Evolutionary conservation across 2,888 invertebrate genomes (phyloP).

Genomic region (Phragmatobia fuliginosa): DNA sequence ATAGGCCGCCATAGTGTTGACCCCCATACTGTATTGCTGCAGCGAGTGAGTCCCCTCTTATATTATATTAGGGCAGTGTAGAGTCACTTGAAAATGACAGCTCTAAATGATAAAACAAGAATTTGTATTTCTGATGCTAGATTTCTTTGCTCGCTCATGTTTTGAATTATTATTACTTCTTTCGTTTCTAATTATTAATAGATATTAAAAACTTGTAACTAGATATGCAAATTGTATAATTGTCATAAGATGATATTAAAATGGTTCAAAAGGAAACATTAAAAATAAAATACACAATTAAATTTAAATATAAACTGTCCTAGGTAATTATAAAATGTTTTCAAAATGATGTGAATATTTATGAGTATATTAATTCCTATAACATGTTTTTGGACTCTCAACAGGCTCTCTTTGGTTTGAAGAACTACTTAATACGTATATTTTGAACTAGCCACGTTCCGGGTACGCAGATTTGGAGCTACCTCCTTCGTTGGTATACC

Average conservation of each 20-base stretch:
- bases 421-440: too few species aligned
- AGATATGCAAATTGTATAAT: background rate
- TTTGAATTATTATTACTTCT: background rate
- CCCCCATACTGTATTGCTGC: too few species aligned
- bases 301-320: constrained; percentile 1
- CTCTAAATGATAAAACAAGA: too few species aligned
- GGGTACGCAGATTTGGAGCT: too few species aligned
- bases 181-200: background rate
- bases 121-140: too few species aligned
- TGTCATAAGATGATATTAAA: background rate
- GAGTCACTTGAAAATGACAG: too few species aligned
- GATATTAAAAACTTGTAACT: background rate
- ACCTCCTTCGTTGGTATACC: too few species aligned
- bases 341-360: background rate
- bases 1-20: too few species aligned
- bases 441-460: too few species aligned
- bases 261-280: background rate
- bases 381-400: background rate
- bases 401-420: background rate
- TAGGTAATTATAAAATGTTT: background rate
- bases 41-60: too few species aligned
- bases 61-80: too few species aligned
- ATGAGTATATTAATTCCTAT: background rate
- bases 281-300: background rate
- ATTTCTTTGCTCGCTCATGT: background rate